Conservation (phyloP, 1,140 invertebrate genomes). For the Cyrtorhinus lividipennis region DNA sequence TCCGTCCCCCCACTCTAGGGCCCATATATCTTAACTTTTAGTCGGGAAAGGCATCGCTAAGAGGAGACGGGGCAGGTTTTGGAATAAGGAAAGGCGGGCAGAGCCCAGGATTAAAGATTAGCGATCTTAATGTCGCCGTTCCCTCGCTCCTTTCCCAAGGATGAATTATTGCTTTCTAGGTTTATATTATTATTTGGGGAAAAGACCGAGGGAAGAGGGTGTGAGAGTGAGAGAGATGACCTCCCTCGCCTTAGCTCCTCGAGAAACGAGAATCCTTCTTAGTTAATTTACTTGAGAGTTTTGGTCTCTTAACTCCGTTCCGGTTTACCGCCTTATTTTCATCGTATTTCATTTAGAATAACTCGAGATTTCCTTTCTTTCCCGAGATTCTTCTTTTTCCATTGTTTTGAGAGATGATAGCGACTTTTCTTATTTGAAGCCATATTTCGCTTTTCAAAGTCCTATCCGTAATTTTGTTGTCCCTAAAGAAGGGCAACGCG, state of each 20-base stretch:
- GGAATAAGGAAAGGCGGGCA: slow-evolving; percentile 2
- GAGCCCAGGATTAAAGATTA: slow-evolving; percentile 49
- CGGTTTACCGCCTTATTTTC: not conserved
- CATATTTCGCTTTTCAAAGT: too few relatives aligned
- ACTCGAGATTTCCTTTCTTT: not conserved
- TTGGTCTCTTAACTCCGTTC: not conserved
- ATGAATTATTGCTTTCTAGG: slow-evolving; percentile 27
- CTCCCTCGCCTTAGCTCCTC: too few relatives aligned
- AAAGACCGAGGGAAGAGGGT: not conserved
- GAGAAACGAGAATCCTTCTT: not conserved
- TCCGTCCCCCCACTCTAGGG: slow-evolving; percentile 30
- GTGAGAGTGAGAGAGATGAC: not conserved
- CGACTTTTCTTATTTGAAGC: too few relatives aligned
- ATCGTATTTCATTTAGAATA: not conserved
- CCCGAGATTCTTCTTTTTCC: too few relatives aligned
- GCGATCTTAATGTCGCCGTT: slow-evolving; percentile 43
- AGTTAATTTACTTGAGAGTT: slow-evolving; percentile 5
- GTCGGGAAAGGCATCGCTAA: slow-evolving; percentile 35
- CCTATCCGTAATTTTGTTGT: too few relatives aligned
- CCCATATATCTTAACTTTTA: slow-evolving; percentile 57
- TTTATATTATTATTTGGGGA: slow-evolving; percentile 24
- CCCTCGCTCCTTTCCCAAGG: not conserved
- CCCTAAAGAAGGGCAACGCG: too few relatives aligned
- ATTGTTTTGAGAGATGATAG: too few relatives aligned
- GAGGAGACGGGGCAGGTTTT: not conserved